Percentiles rank a stretch among this genome's conserved stretches.
phyloP scores from a whole-genome alignment of 2,797 vertebrate species.

The Mus spretus region DNA sequence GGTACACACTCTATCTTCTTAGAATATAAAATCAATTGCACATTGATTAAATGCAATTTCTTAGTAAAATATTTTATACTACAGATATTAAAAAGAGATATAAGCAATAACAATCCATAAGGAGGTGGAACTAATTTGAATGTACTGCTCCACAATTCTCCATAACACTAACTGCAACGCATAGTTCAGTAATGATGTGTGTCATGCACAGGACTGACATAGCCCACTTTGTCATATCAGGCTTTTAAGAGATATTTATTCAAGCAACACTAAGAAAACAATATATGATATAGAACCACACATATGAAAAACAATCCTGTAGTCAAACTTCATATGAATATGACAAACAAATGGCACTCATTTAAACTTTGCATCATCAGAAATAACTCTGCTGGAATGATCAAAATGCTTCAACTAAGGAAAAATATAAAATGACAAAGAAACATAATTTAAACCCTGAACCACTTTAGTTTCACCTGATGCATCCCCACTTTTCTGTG shows the following conservation, averaged over 20 bases:
- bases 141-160: slow-evolving; percentile 44
- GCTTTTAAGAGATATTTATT: slow-evolving; percentile 57
- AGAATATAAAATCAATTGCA: slow-evolving; percentile 35
- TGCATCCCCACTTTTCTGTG: slow-evolving; percentile 62
- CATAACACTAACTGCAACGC: slow-evolving; percentile 15
- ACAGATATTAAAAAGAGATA: not conserved
- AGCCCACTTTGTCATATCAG: slow-evolving; percentile 64
- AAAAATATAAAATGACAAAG: slow-evolving; percentile 41
- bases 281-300: slow-evolving; percentile 21
- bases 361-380: slow-evolving; percentile 51
- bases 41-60: not conserved
- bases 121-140: slow-evolving; percentile 22
- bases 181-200: slow-evolving; percentile 58
- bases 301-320: slow-evolving; percentile 56
- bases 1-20: not conserved
- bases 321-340: slow-evolving; percentile 70
- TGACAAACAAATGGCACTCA: slow-evolving; percentile 37
- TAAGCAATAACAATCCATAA: not conserved
- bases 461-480: slow-evolving; percentile 62
- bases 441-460: slow-evolving; percentile 72
- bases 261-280: slow-evolving; percentile 54
- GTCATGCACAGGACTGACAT: slow-evolving; percentile 18
- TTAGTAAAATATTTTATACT: not conserved
- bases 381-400: slow-evolving; percentile 4
- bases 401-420: slow-evolving; percentile 65